Evolutionary conservation across 1,140 invertebrate genomes (phyloP).

Genomic region (Alviniconcha marisindica): DNA sequence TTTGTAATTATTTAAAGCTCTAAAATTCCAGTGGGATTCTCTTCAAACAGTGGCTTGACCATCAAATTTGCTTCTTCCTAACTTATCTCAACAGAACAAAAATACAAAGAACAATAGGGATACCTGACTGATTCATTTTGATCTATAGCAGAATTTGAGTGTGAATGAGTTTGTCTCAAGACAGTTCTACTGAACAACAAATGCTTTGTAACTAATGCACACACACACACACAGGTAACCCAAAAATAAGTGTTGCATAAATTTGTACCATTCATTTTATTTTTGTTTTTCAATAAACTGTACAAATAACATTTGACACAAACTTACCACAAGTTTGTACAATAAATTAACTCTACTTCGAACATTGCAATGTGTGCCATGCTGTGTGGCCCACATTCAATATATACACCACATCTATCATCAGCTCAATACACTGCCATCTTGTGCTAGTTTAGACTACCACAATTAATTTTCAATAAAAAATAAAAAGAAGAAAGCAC

Average conservation of each 20-base stretch:
- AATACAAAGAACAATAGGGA: too few species aligned
- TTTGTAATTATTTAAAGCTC: too few species aligned
- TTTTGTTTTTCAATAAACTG: slow-evolving; percentile 39
- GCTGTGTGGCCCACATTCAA: background rate
- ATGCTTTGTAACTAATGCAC: background rate
- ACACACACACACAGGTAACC: background rate
- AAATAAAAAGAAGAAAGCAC: background rate
- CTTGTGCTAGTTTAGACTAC: too few species aligned
- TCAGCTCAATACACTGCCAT: background rate
- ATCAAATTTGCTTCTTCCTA: too few species aligned
- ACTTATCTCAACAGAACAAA: too few species aligned
- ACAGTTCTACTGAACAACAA: too few species aligned
- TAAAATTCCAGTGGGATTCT: too few species aligned
- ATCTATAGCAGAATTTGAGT: too few species aligned
- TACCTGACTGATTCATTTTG: too few species aligned
- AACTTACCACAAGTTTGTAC: slow-evolving; percentile 42
- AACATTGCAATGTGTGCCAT: background rate
- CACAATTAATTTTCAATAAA: background rate
- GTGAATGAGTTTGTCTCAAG: too few species aligned
- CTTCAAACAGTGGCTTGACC: too few species aligned
- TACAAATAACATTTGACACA: slow-evolving; percentile 46
- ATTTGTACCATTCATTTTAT: slow-evolving; percentile 32
- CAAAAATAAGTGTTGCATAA: background rate
- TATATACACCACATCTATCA: slow-evolving; percentile 9
- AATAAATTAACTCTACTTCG: slow-evolving; percentile 45